Percentiles rank a stretch among this genome's conserved stretches.
Conservation (phyloP, 2,888 invertebrate genomes). For the Watsonalla cultraria region DNA sequence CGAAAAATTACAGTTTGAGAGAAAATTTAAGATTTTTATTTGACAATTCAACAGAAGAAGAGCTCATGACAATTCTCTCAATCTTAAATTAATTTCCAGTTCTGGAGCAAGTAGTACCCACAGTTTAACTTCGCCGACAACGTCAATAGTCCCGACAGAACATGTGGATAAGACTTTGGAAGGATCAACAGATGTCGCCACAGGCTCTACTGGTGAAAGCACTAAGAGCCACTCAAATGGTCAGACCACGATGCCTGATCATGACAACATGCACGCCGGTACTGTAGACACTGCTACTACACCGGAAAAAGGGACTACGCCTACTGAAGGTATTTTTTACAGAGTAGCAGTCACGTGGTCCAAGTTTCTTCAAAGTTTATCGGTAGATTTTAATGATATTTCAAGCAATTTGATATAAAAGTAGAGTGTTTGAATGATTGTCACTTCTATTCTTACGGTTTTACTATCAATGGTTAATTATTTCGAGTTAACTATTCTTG, state of each 20-base stretch:
- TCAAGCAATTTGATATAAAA: no score
- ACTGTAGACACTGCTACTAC: constrained; percentile 47
- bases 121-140: constrained; percentile 60
- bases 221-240: constrained; percentile 28
- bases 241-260: constrained; percentile 53
- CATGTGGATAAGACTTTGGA: constrained; percentile 45
- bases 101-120: constrained; percentile 59
- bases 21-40: no score
- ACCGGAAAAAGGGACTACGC: constrained; percentile 55
- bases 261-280: constrained; percentile 66
- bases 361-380: no score
- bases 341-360: no score
- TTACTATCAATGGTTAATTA: neutral
- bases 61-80: no score
- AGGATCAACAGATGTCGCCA: constrained; percentile 42
- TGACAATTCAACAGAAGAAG: no score
- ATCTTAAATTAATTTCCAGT: constrained; percentile 25
- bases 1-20: no score
- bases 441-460: no score
- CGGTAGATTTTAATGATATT: no score
- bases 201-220: constrained; percentile 24
- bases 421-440: no score
- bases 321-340: constrained; percentile 43
- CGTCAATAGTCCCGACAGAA: constrained; percentile 43
- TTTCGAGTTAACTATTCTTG: no score